phyloP scores from a whole-genome alignment of 1,140 invertebrate species.

The Zaprionus inermis region DNA sequence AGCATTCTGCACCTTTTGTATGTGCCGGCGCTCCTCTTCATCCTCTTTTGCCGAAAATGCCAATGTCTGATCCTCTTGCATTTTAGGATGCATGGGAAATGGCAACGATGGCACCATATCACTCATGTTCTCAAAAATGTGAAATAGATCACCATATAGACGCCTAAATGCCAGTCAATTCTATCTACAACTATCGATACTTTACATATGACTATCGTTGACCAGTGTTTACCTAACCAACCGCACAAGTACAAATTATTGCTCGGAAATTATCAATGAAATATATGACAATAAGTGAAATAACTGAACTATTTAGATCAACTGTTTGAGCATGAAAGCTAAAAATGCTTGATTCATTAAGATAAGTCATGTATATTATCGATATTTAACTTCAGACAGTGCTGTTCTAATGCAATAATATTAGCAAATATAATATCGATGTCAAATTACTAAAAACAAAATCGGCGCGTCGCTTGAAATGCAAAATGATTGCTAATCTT shows the following conservation, averaged over 20 bases:
- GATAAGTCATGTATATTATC: too few species aligned
- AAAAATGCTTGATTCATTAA: too few species aligned
- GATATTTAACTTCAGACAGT: too few species aligned
- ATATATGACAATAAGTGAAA: background rate
- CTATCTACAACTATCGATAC: slow-evolving; percentile 13
- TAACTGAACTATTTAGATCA: too few species aligned
- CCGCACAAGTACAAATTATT: background rate
- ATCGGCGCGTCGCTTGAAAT: background rate
- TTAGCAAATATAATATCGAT: background rate
- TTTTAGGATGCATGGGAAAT: slow-evolving; percentile 70
- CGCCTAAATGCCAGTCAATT: slow-evolving; percentile 27
- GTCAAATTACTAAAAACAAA: background rate
- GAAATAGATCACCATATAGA: slow-evolving; percentile 23
- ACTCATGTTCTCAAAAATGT: slow-evolving; percentile 29
- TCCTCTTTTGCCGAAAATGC: slow-evolving; percentile 63
- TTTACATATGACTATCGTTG: background rate
- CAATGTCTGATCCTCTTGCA: slow-evolving; percentile 58
- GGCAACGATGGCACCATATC: slow-evolving; percentile 45
- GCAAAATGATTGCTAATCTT: background rate
- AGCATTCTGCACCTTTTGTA: slow-evolving; percentile 70
- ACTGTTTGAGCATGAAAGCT: too few species aligned
- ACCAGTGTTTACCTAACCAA: background rate
- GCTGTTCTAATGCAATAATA: too few species aligned
- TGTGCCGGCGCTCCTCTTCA: slow-evolving; percentile 63
- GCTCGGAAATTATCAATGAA: background rate